Base-by-base conservation (phyloP, 2,113 vertebrate genomes). In the Motacilla alba region DNA sequence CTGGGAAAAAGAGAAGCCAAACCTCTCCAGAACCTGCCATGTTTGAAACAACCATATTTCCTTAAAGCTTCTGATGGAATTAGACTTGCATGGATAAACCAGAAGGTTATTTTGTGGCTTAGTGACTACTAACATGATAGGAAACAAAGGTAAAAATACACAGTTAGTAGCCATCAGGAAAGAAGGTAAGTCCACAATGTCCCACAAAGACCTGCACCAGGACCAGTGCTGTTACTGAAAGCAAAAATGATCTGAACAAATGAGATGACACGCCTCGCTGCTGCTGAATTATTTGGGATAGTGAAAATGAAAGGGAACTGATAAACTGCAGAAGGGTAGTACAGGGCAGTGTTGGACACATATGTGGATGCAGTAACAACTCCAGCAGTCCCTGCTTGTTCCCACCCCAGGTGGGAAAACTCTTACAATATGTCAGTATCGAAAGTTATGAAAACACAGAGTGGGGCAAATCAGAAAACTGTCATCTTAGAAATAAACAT, bases 381-480 rank as follows among this genome's bases (percentile, higher is more conserved):
- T 35, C 24, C 11, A 64, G 14, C 17, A 60, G 74, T 26, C 21
- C 22, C 44, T 67, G 31, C 44, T 10, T 52, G 16, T 28, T 81
- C 33, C 76, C 33, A 39, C 7, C 24, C 20, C 23, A 13, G 18
- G 22, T 31, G 37, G 68, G 15, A 94, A 59, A 63, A 18, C 20
- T 22, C 26, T 75, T 63, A 49, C 4, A 17, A 2, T 7, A 16
- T 1, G 6, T 16, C 50, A 49, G 30, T 10, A 50, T 43, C 0
- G 0, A 2, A 47, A 62, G 28, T 4, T 66, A 63, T 0, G 0
- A 52, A n/a, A 66, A 17, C 27, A 52, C 27, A 6, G 2, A 30
- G 24, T 6, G 0, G 9, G 11, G 43, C 18, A 70, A 53, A 37
- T 35, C 10, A 80, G n/a, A 41, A 60, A 47, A 44, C 37, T 4